Conservation (phyloP, 2,797 vertebrate species). For the Pteronotus mesoamericanus region DNA sequence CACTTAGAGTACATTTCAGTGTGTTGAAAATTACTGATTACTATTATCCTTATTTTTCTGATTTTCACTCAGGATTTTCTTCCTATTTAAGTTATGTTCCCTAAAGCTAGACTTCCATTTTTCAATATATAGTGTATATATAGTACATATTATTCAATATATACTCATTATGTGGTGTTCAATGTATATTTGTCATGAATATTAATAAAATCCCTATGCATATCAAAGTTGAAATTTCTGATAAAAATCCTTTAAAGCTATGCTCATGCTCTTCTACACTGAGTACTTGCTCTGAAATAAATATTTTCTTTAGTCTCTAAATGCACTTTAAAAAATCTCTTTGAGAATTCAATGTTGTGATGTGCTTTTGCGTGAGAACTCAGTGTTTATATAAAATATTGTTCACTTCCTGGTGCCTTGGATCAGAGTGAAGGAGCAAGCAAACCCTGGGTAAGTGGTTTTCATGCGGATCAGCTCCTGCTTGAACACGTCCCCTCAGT, state of each 20-base stretch:
- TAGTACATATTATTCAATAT: neutral
- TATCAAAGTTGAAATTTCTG: slow-evolving; percentile 7
- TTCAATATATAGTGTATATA: neutral
- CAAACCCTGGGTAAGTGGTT: slow-evolving; percentile 76
- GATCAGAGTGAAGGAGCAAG: slow-evolving; percentile 75
- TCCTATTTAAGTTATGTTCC: neutral
- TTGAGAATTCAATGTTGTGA: slow-evolving; percentile 52
- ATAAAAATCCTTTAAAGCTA: slow-evolving; percentile 16
- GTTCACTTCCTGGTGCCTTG: slow-evolving; percentile 76
- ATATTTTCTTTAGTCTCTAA: slow-evolving; percentile 37
- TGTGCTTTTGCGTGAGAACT: slow-evolving; percentile 62
- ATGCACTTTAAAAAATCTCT: slow-evolving; percentile 16
- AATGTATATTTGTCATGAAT: neutral
- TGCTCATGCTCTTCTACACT: neutral
- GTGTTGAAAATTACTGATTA: slow-evolving; percentile 23
- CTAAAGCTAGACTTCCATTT: neutral
- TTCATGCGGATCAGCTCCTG: slow-evolving; percentile 39
- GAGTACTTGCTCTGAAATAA: slow-evolving; percentile 6
- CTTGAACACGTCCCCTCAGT: slow-evolving; percentile 33
- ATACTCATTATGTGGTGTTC: neutral
- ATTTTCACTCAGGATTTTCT: slow-evolving; percentile 22
- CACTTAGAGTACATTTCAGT: neutral
- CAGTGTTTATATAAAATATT: slow-evolving; percentile 71
- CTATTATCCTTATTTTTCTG: neutral
- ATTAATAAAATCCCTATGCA: neutral